A percentile compares a stretch with the other conserved stretches of the same genome.
phyloP scores from a whole-genome alignment of 2,888 invertebrate genomes.

The Elysia crispata region DNA sequence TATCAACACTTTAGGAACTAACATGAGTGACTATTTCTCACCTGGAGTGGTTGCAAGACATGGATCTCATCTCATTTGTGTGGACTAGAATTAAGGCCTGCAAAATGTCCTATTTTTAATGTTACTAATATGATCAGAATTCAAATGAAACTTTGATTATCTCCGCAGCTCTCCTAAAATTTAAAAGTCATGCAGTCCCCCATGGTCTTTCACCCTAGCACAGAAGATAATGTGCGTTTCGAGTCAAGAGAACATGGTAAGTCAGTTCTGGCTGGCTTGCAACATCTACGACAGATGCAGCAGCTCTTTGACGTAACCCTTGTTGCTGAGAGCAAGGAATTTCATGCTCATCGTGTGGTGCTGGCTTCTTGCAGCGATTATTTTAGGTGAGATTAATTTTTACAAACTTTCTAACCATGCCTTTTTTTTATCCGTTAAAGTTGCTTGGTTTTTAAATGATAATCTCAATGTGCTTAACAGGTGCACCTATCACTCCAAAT shows the following conservation, averaged over 20 bases:
- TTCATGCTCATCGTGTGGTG: constrained; percentile 85
- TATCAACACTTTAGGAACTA: too few species aligned
- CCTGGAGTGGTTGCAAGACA: too few species aligned
- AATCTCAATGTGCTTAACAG: too few species aligned
- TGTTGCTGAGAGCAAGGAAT: constrained; percentile 82
- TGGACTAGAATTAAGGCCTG: too few species aligned
- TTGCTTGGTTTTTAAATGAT: too few species aligned
- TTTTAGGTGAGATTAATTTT: constrained; percentile 78
- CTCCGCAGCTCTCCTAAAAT: too few species aligned
- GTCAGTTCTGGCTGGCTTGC: constrained; percentile 82
- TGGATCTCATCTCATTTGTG: too few species aligned
- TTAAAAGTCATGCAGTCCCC: neutral
- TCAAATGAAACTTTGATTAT: neutral
- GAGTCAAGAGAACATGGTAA: constrained; percentile 81
- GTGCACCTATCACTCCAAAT: too few species aligned
- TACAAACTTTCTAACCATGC: too few species aligned
- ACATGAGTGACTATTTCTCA: too few species aligned
- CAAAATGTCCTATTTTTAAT: too few species aligned
- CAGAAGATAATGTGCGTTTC: constrained; percentile 72
- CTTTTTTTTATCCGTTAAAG: too few species aligned
- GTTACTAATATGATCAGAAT: neutral
- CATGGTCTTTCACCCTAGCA: neutral
- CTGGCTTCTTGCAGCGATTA: constrained; percentile 86
- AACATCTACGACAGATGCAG: constrained; percentile 81
- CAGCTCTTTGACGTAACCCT: constrained; percentile 84